Percentiles rank a stretch among this genome's conserved stretches.
Conservation (phyloP, 2,797 vertebrate genomes). For the Poeciliopsis paucimaculata region DNA sequence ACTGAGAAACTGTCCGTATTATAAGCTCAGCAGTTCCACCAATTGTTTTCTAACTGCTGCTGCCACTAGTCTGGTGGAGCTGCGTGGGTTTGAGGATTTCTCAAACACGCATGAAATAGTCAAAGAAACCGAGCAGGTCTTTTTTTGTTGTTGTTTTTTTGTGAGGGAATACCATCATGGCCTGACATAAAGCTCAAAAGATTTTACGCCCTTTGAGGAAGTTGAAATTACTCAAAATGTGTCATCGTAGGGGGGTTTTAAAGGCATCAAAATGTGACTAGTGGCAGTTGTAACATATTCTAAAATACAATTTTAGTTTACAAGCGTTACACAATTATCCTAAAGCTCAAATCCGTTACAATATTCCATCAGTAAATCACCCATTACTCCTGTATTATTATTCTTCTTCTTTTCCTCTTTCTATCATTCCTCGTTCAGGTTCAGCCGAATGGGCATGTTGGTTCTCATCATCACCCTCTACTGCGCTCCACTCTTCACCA, state of each 20-base stretch:
- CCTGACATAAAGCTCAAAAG: too few species aligned
- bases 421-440: neutral
- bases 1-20: too few species aligned
- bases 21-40: too few species aligned
- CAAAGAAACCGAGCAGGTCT: neutral
- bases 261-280: neutral
- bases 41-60: too few species aligned
- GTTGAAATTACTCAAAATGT: neutral
- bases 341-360: neutral
- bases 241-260: neutral
- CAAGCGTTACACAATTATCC: neutral
- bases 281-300: neutral
- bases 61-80: too few species aligned
- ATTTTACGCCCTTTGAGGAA: neutral
- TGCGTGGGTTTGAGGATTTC: too few species aligned
- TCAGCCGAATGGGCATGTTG: neutral
- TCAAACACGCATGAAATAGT: too few species aligned
- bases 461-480: neutral
- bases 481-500: neutral
- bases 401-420: neutral
- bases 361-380: neutral
- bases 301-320: neutral
- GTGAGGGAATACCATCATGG: too few species aligned
- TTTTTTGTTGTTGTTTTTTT: too few species aligned
- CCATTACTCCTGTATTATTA: neutral